Conservation (phyloP, 2,888 invertebrate species). For the Agonopterix subpropinquella region DNA sequence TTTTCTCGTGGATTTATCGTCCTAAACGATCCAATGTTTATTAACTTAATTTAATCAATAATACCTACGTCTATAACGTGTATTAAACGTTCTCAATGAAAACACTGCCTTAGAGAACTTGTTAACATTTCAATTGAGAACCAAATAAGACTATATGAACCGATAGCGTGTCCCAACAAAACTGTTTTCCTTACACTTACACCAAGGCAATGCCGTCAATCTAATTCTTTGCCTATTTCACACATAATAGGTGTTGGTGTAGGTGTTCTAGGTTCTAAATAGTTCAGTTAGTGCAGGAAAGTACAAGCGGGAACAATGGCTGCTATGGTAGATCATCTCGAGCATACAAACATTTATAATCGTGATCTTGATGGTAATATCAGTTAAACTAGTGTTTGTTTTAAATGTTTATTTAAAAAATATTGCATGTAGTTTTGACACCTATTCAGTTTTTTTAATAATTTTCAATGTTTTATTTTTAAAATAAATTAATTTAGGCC, state of each 20-base stretch:
- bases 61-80: no score
- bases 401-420: no score
- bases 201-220: slow-evolving; percentile 40
- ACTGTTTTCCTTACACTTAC: slow-evolving; percentile 46
- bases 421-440: no score
- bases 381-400: no score
- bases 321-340: slow-evolving; percentile 49
- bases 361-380: slow-evolving; percentile 67
- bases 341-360: slow-evolving; percentile 81
- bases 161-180: slow-evolving; percentile 53
- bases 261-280: slow-evolving; percentile 1
- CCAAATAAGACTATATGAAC: slow-evolving; percentile 37
- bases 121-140: slow-evolving; percentile 47
- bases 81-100: background rate
- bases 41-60: no score
- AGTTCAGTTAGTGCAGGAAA: slow-evolving; percentile 5
- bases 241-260: slow-evolving; percentile 1
- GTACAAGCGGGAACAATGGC: slow-evolving; percentile 30
- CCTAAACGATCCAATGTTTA: no score
- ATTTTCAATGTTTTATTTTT: no score
- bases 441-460: no score
- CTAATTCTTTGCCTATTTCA: slow-evolving; percentile 17
- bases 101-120: slow-evolving; percentile 8
- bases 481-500: no score
- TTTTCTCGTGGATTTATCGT: no score